Evolutionary conservation across 2,888 invertebrate species (phyloP).

Genomic region (Anoncus sp.): DNA sequence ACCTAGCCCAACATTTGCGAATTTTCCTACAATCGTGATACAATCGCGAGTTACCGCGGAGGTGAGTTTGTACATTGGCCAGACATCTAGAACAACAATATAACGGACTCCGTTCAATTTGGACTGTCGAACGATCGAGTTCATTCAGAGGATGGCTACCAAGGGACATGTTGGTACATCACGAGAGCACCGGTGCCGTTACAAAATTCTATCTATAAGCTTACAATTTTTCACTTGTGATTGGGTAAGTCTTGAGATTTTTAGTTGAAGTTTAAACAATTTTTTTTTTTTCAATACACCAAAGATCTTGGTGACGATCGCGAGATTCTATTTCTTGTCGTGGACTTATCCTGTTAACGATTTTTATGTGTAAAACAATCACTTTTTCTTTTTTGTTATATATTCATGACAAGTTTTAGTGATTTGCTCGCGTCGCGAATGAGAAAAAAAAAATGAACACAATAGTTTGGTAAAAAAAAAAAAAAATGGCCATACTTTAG

Average conservation of each 20-base stretch:
- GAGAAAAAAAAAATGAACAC: neutral
- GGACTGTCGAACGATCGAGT: neutral
- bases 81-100: conserved; percentile 57
- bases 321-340: neutral
- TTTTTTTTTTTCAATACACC: neutral
- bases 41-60: conserved; percentile 31
- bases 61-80: conserved; percentile 25
- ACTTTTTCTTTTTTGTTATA: neutral
- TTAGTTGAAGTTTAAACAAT: conserved; percentile 39
- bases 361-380: neutral
- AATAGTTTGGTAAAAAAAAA: neutral
- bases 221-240: conserved; percentile 90
- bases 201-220: conserved; percentile 88
- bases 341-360: neutral
- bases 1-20: no score
- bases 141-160: conserved; percentile 32
- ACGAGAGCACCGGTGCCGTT: conserved; percentile 84
- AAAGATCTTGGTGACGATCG: no score
- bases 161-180: conserved; percentile 66
- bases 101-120: conserved; percentile 49
- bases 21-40: conserved; percentile 16
- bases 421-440: neutral
- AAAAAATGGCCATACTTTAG: neutral
- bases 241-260: conserved; percentile 86
- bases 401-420: neutral